Percentiles rank a stretch among this genome's conserved stretches.
phyloP scores from a whole-genome alignment of 2,113 vertebrate species.

The Corythaixoides concolor region DNA sequence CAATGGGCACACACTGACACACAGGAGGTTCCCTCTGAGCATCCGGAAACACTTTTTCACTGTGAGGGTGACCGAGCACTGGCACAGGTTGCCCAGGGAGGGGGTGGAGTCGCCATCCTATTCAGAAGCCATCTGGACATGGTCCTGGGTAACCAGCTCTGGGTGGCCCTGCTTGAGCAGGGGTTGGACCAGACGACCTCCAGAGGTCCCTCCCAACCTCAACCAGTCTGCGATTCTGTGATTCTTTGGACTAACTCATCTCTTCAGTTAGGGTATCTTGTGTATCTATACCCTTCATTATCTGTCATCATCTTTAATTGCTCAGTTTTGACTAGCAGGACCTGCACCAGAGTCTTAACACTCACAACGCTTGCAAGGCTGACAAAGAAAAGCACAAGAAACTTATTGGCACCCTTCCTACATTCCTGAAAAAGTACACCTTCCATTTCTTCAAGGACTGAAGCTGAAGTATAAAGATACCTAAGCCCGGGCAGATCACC shows the following conservation, averaged over 20 bases:
- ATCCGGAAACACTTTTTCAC: neutral
- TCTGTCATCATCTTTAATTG: neutral
- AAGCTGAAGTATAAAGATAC: rapidly evolving
- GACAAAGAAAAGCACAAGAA: neutral
- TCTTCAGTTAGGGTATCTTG: neutral
- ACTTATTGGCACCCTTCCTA: neutral
- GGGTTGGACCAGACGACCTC: rapidly evolving
- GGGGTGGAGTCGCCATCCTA: neutral
- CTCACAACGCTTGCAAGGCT: neutral
- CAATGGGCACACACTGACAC: too few relatives aligned
- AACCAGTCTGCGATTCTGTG: neutral
- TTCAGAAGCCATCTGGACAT: neutral
- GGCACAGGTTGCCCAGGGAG: neutral
- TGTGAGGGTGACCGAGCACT: neutral
- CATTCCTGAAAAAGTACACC: neutral
- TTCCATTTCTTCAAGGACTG: neutral
- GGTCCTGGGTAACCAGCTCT: neutral
- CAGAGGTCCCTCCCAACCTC: neutral
- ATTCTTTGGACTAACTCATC: neutral
- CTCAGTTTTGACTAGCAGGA: neutral
- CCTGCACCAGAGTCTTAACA: neutral
- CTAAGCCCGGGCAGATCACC: rapidly evolving
- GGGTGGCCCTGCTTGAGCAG: neutral
- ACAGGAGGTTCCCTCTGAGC: neutral
- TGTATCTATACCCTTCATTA: neutral